Base-by-base conservation (phyloP, 64 coral and sea anemone species). In the Stichodactyla mertensii region DNA sequence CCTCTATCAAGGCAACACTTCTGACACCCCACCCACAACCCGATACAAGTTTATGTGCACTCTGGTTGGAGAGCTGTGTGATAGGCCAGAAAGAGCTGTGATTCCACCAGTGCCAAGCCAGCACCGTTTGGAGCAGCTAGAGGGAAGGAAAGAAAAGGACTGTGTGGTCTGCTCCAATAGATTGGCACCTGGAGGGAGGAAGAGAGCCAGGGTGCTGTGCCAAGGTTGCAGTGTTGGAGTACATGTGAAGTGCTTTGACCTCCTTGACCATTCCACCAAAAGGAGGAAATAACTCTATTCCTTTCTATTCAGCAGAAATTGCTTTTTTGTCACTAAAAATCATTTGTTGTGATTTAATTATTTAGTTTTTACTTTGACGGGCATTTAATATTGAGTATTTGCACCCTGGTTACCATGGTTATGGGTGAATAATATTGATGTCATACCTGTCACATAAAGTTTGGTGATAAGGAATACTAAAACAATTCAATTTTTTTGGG, bases 171-270 rank as follows among this genome's bases (percentile, higher is more conserved):
- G 88, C 62, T 83, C 88, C 55, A 54, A 83, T 31, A 51, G 88
- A 61, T 51, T 54, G 28, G 82, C 61, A n/a, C 78, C 78, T 61
- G 88, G 79, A 54, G 80, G 88, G 67, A 74, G 80, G 66, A 89
- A 89, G 45, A 89, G 80, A 52, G 55, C 57, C 61, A 20, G 53
- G 67, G 83, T 62, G 54, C 27, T 83, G 52, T 89, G 87, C 54
- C 51, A 89, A 71, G 62, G 80, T 57, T 89, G 80, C 83, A 78
- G 88, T 81, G 82, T 89, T 89, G 88, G 88, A 57, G 61, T 89
- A 13, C 88, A 89, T 61, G 54, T 89, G 88, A 83, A 82, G 67
- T 89, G 80, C 18, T 89, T 89, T 71, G 61, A 89, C 82, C 80
- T 80, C 55, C 87, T 82, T 19, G 78, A 88, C 58, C 87, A 89